Evolutionary conservation across 2,797 vertebrate species (phyloP), one percentile per base, ranked within the genome.

Genomic region (Pseudochirops corinnae): DNA sequence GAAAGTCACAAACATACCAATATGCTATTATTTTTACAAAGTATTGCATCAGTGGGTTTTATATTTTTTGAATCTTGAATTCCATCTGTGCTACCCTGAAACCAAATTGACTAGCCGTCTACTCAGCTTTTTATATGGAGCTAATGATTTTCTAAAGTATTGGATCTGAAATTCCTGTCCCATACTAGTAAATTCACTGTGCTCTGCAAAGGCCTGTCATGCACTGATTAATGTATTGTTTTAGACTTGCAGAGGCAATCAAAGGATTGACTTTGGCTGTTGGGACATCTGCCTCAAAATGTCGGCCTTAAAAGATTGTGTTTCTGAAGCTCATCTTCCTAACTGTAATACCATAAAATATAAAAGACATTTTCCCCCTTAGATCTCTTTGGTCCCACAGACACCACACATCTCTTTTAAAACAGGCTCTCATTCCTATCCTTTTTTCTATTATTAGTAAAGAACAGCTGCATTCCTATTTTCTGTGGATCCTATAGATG

Each of bases 281-380:
- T 96, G 97, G 93, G 97, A 97, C 96, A 98, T 97, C 98, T 98
- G 97, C 97, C 96, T 96, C 91, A 95, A 94, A 97, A 92, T 92
- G 92, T 90, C 52, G 92, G 96, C 90, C 94, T 97, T 92, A 92
- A 0, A 11, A 97, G 95, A 87, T 95, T 96, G 74, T 98, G 55
- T 98, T 98, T 98, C 96, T 98, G 97, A 97, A 98, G 97, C 94
- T 96, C 96, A 97, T 97, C 93, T 96, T 93, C 90, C 92, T 95
- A 93, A 94, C 92, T 96, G 58, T 96, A 97, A 98, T 97, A 97
- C 94, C 93, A 96, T 97, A 96, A 98, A 97, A 90, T 39, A 52
- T 33, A 90, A 91, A 62, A n/a, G 29, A 95, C 90, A 93, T 67
- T 90, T 96, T 94, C 3, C n/a, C 91, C 96, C 92, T 92, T 74